Evolutionary conservation across 2,888 invertebrate species (phyloP), one percentile per base, ranked within the genome.

Genomic region (Mesorhabditis spiculigera): DNA sequence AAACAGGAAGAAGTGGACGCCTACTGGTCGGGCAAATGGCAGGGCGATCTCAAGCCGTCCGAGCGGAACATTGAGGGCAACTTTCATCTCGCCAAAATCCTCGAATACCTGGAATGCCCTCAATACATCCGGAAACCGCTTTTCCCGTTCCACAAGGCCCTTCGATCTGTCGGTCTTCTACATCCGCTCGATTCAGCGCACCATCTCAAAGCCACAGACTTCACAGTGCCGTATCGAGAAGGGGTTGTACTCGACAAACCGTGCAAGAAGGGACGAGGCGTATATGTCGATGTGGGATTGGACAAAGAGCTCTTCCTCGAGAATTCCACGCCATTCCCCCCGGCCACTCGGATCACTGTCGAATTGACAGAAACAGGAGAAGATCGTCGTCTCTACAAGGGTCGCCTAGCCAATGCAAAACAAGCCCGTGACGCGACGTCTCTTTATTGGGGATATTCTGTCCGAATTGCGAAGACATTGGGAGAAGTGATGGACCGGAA

Each of bases 181-280:
- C 95, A 95, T 90, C 97, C 97, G 0, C 88, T 98, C 64, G 95
- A 96, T 88, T 91, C 93, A 3, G 95, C 95, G 13, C 96, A 97
- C 88, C 98, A 98, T 89, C 89, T 97, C 76, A 90, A 93, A 70
- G 90, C 90, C 78, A 90, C 91, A 68, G 94, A 95, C 86, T 89
- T 90, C 75, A 91, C 71, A 5, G 68, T 92, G 85, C 88, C 89
- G 65, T 98, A 91, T 87, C 90, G 94, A 89, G 93, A 89, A 82
- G 88, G 88, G 0, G 87, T 89, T 4, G 86, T 88, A 2, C 78
- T 88, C 44, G 82, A 88, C 63, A 87, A 87, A 73, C 86, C 86
- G 4, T 78, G 82, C 6, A 87, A 86, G 72, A 76, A 78, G 63
- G 83, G 87, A 5, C 81, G 82, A 45, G 88, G 88, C 3, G 86